Percentiles rank a stretch among this genome's conserved stretches.
Evolutionary conservation across 2,113 vertebrate genomes (phyloP).

Genomic region (Albula goreensis): DNA sequence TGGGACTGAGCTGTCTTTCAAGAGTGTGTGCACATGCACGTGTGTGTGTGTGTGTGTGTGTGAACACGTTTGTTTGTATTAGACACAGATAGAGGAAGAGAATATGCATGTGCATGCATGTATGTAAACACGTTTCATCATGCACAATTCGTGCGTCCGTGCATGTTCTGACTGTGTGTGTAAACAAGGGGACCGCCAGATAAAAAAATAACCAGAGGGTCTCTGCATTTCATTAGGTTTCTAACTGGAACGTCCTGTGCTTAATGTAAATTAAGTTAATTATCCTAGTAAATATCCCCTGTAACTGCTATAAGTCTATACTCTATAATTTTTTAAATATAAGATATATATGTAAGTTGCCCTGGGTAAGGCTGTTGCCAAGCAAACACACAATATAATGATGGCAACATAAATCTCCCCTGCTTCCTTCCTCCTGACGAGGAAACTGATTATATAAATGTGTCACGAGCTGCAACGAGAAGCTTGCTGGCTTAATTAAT

Average conservation of each 20-base stretch:
- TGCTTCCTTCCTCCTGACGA: not conserved
- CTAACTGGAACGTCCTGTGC: not conserved
- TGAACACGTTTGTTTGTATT: not conserved
- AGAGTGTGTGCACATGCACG: not conserved
- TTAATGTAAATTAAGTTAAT: not conserved
- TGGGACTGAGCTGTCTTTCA: not conserved
- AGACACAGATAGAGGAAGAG: not conserved
- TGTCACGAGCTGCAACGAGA: not conserved
- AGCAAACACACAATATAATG: not conserved
- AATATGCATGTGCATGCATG: slow-evolving; percentile 14
- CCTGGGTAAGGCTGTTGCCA: not conserved
- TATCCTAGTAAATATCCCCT: no score
- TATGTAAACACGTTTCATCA: slow-evolving; percentile 12
- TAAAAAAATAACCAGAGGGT: not conserved
- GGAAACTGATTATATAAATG: not conserved
- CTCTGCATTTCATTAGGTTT: not conserved
- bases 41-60: slow-evolving; percentile 6
- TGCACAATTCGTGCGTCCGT: slow-evolving; percentile 10
- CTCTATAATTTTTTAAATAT: no score
- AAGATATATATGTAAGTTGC: not conserved
- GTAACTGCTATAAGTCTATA: no score
- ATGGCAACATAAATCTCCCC: not conserved
- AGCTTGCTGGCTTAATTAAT: not conserved
- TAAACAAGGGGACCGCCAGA: not conserved
- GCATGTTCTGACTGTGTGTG: slow-evolving; percentile 22